Percentiles rank a stretch among this genome's conserved stretches.
phyloP scores from a whole-genome alignment of 1,140 invertebrate genomes.

The Hylyphantes graminicola region DNA sequence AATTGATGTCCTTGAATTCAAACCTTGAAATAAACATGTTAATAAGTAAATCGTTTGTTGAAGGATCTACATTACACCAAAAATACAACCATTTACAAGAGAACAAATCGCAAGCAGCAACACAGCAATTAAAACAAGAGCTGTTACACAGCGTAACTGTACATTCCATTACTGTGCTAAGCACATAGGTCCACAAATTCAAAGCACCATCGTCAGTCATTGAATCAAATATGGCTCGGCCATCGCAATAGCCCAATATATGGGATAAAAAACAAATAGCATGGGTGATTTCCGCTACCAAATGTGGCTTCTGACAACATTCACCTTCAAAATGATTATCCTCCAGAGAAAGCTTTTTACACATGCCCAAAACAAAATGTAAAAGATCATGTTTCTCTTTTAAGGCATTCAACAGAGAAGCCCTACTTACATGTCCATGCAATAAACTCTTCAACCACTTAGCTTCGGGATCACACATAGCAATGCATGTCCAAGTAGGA shows the following conservation, averaged over 20 bases:
- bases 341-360: constrained; percentile 21
- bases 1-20: not conserved
- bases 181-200: constrained; percentile 2
- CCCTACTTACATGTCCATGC: constrained; percentile 48
- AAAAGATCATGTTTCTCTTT: constrained; percentile 9
- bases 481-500: constrained; percentile 38
- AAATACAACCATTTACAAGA: constrained; percentile 33
- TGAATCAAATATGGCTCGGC: constrained; percentile 11
- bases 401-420: constrained; percentile 18
- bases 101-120: not conserved
- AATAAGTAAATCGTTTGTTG: not conserved
- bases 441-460: constrained; percentile 51
- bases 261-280: constrained; percentile 48
- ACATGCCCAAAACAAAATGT: constrained; percentile 8
- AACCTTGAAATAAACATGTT: not conserved
- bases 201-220: not conserved
- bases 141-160: constrained; percentile 9
- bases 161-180: constrained; percentile 27
- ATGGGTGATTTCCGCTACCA: constrained; percentile 37
- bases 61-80: not conserved
- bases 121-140: constrained; percentile 41
- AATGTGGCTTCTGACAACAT: constrained; percentile 26
- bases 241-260: constrained; percentile 38
- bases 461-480: constrained; percentile 33
- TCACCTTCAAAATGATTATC: not conserved